Conservation (phyloP, 2,113 vertebrate genomes). For the Oreochromis spilurus region DNA sequence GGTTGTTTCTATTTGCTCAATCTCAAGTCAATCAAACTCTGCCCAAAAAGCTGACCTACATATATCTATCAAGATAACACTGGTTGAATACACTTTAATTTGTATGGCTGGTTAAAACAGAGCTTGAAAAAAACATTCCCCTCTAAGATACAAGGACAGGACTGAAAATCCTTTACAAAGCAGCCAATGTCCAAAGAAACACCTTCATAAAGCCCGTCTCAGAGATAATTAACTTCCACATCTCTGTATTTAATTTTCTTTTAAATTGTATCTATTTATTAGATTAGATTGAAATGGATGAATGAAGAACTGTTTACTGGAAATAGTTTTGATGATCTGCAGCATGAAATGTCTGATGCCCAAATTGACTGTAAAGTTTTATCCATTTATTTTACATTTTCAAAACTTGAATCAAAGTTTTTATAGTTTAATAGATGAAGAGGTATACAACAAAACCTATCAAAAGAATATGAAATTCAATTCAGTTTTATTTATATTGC, state of each 20-base stretch:
- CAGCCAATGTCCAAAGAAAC: background rate
- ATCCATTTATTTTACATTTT: background rate
- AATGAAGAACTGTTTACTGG: background rate
- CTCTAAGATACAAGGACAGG: background rate
- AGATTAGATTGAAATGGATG: background rate
- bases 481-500: background rate
- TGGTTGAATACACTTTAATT: background rate
- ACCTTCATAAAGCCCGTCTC: background rate
- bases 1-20: background rate
- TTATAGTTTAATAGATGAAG: background rate
- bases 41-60: background rate
- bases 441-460: background rate
- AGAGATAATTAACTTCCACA: background rate
- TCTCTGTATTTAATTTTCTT: background rate
- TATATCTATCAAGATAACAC: background rate
- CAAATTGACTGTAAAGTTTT: background rate
- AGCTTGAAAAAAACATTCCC: background rate
- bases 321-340: background rate
- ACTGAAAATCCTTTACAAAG: background rate
- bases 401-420: background rate
- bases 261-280: background rate
- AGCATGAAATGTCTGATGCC: background rate
- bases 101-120: background rate
- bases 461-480: background rate
- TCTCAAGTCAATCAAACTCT: background rate